phyloP scores from a whole-genome alignment of 2,797 vertebrate species.

The Sternarchorhynchus goeldii region DNA sequence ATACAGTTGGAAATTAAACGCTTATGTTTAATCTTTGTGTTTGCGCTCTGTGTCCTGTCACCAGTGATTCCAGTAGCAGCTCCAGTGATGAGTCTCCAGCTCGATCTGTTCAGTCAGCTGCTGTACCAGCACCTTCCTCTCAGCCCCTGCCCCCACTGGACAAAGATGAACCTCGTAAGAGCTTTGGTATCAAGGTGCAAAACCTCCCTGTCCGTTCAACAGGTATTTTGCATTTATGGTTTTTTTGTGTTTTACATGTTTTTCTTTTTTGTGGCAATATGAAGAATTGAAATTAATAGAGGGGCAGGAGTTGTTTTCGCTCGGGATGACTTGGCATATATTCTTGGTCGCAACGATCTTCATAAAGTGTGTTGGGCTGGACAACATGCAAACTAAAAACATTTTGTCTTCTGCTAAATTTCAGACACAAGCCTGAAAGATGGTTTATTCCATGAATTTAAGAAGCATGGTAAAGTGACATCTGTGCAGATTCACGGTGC shows the following conservation, averaged over 20 bases:
- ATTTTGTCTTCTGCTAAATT: slow-evolving; percentile 8
- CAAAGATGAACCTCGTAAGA: slow-evolving; percentile 98
- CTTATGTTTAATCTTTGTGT: not conserved
- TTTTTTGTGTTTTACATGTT: not conserved
- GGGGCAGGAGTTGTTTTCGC: not conserved
- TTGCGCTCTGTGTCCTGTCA: slow-evolving; percentile 56
- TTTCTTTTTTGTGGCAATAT: not conserved
- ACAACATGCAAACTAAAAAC: too few relatives aligned
- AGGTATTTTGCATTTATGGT: slow-evolving; percentile 71
- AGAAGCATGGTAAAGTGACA: slow-evolving; percentile 98
- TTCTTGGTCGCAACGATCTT: not conserved
- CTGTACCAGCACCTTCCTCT: slow-evolving; percentile 90
- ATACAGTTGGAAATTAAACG: not conserved
- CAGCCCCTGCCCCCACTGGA: slow-evolving; percentile 89
- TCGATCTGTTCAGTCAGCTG: slow-evolving; percentile 93
- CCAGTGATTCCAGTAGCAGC: slow-evolving; percentile 95
- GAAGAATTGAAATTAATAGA: not conserved
- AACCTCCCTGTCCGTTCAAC: slow-evolving; percentile 99
- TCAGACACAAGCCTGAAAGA: slow-evolving; percentile 98
- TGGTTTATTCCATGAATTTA: slow-evolving; percentile 98
- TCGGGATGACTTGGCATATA: not conserved
- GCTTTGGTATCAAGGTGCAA: slow-evolving; percentile 99
- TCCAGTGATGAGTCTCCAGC: slow-evolving; percentile 96
- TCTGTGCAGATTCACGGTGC: slow-evolving; percentile 97
- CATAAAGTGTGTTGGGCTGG: not conserved